Evolutionary conservation across 2,113 vertebrate genomes (phyloP), one percentile per base, ranked within the genome.

Genomic region (Clinocottus analis): DNA sequence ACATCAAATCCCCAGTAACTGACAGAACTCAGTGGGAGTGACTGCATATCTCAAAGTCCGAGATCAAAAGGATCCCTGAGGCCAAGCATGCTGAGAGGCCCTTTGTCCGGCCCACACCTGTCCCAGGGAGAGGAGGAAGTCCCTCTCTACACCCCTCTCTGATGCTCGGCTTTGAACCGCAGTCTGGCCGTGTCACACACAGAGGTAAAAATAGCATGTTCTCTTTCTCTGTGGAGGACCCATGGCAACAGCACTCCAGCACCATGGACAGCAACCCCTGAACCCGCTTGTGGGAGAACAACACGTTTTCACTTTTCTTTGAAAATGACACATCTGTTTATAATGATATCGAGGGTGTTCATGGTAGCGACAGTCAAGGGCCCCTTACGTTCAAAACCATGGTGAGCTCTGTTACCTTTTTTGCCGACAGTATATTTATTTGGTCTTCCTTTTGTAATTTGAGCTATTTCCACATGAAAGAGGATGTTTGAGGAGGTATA

Each of bases 81-180:
- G 83, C 77, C 87, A 85, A 75, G 72, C 91, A 83, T 84, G 87
- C 90, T 89, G 91, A 55, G 90, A 82, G 81, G 78, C 85, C 87
- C 73, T 93, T 94, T 93, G 90, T 94, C 86, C 87, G 5, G 84
- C 93, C 89, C 92, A 91, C 92, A 93, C 90, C 93, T 94, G 91
- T 83, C 85, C 73, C 33, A 37, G 68, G 78, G 84, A 1, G 72
- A 74, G 75, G 77, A 90, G 90, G 85, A 90, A 91, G 87, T 84
- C 84, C 86, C 79, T 88, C 89, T 93, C 88, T 88, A 90, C 91
- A 85, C 85, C 85, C 85, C 79, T 88, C 89, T 93, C 88, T 90
- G 91, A 92, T 85, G 89, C 87, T 82, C 37, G 16, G 77, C 93
- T 94, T 94, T 94, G 92, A 94, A 94, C 91, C 75, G 39, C 72